These are phyloP conservation scores for Sinohyriopsis cumingii DNA, from an alignment of 2,888 invertebrate genomes.

Conservation along the genomic window DNA sequence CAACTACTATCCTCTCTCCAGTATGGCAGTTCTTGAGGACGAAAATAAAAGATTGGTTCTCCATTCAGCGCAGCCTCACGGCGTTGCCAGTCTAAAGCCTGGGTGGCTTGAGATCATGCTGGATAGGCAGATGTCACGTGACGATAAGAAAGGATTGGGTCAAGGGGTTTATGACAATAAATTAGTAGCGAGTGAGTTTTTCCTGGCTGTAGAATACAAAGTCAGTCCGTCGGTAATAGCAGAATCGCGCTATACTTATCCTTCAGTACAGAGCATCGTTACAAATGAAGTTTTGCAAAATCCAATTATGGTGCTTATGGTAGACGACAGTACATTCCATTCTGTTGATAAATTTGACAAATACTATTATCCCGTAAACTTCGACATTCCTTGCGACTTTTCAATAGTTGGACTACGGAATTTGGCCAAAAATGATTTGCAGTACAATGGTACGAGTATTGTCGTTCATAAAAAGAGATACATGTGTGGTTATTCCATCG, in stretches of 20 bases:
- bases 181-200: slow-evolving; percentile 49
- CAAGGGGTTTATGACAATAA: slow-evolving; percentile 65
- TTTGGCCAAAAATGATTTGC: slow-evolving; percentile 49
- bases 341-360: slow-evolving; percentile 37
- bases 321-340: slow-evolving; percentile 30
- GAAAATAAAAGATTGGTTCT: slow-evolving; percentile 52
- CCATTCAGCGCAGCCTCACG: slow-evolving; percentile 67
- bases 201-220: slow-evolving; percentile 53
- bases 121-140: slow-evolving; percentile 61
- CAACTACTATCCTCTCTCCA: slow-evolving; percentile 69
- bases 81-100: slow-evolving; percentile 57
- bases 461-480: slow-evolving; percentile 56
- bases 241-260: slow-evolving; percentile 26
- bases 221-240: neutral
- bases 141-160: slow-evolving; percentile 67
- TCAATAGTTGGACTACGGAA: slow-evolving; percentile 55
- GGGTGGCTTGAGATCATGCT: slow-evolving; percentile 69
- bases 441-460: slow-evolving; percentile 57
- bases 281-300: slow-evolving; percentile 46
- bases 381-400: slow-evolving; percentile 56
- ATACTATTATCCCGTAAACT: slow-evolving; percentile 17
- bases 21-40: slow-evolving; percentile 63
- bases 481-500: slow-evolving; percentile 49
- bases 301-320: slow-evolving; percentile 26
- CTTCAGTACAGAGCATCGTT: slow-evolving; percentile 38